A percentile compares a stretch with the other conserved stretches of the same genome.
These are phyloP conservation scores for Aleiodes alternator DNA, from an alignment of 2,888 invertebrate genomes.

Conservation along the genomic window DNA sequence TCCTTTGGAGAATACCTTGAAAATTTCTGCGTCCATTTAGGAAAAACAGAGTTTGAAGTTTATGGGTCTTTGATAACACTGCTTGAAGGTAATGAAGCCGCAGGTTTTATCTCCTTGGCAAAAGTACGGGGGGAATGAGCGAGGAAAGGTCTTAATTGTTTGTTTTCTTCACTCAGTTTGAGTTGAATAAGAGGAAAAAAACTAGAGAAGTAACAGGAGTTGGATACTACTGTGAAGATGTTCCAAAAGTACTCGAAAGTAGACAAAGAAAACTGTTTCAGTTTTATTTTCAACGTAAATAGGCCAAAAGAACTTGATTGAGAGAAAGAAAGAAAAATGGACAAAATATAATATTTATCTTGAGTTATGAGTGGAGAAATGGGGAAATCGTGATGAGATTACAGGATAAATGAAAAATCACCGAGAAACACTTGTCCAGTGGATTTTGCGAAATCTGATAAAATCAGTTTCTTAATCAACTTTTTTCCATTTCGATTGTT, in stretches of 20 bases:
- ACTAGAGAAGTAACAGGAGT: constrained; percentile 25
- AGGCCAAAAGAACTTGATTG: constrained; percentile 1
- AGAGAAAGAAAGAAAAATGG: constrained; percentile 1
- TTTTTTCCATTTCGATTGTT: no score
- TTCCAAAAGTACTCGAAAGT: not conserved
- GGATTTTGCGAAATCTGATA: no score
- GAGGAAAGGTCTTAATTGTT: constrained; percentile 45
- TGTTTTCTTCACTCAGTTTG: constrained; percentile 19
- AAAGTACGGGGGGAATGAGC: not conserved
- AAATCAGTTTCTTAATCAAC: no score
- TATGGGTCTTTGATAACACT: constrained; percentile 36
- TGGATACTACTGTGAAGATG: constrained; percentile 13
- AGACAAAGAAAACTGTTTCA: constrained; percentile 7
- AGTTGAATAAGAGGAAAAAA: constrained; percentile 18
- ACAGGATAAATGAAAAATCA: no score
- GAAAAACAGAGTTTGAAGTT: constrained; percentile 34
- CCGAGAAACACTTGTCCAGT: no score
- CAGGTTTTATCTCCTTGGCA: constrained; percentile 42
- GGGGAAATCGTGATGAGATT: not conserved
- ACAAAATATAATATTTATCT: constrained; percentile 42
- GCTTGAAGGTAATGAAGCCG: constrained; percentile 43
- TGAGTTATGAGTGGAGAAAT: not conserved
- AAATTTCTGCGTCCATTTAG: not conserved
- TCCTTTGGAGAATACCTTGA: not conserved
- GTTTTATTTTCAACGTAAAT: constrained; percentile 28